A percentile compares a stretch with the other conserved stretches of the same genome.
phyloP scores from a whole-genome alignment of 64 coral and sea anemone genomes.

The Pocillopora verrucosa region DNA sequence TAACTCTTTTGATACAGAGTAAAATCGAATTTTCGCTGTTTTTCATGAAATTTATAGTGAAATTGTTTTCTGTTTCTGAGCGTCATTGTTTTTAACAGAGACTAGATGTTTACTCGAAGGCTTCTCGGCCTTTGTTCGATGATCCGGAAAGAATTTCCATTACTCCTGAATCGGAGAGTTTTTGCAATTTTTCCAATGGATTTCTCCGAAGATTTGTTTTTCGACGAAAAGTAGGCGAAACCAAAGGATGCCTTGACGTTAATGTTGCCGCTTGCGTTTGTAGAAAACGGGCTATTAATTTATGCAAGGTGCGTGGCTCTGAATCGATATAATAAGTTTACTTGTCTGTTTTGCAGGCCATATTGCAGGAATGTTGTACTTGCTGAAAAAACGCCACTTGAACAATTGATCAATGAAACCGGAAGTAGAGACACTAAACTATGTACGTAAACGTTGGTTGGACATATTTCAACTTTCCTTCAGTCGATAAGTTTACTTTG shows the following conservation, averaged over 20 bases:
- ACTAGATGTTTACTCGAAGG: too few relatives aligned
- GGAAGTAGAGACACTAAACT: slow-evolving; percentile 32
- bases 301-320: too few relatives aligned
- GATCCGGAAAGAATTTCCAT: neutral
- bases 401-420: slow-evolving; percentile 39
- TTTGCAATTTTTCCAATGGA: neutral
- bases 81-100: too few relatives aligned
- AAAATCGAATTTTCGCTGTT: too few relatives aligned
- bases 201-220: neutral
- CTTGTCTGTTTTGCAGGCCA: slow-evolving; percentile 50
- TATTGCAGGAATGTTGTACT: slow-evolving; percentile 63
- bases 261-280: too few relatives aligned
- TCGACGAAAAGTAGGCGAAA: neutral
- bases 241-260: too few relatives aligned
- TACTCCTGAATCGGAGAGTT: neutral
- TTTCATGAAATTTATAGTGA: too few relatives aligned
- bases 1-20: too few relatives aligned
- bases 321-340: too few relatives aligned
- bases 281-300: too few relatives aligned
- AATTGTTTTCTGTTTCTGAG: too few relatives aligned
- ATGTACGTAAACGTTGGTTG: neutral
- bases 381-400: slow-evolving; percentile 30
- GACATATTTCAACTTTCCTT: neutral
- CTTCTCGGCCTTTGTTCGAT: neutral
- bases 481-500: neutral